Evolutionary conservation across 2,888 invertebrate species (phyloP).

Genomic region (Allygus modestus): DNA sequence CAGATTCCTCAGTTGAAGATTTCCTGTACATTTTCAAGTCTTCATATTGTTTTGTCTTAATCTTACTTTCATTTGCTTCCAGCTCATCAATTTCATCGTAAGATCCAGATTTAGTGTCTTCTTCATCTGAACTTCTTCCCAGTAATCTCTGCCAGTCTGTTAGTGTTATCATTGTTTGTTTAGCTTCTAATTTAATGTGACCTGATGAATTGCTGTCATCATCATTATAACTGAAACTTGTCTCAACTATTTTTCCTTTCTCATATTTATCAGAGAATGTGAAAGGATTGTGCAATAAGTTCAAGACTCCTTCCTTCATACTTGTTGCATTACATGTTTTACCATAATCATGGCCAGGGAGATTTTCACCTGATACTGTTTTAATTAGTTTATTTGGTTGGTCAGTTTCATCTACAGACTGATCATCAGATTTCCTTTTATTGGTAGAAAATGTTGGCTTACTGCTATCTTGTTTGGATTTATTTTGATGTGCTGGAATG

Average conservation of each 20-base stretch:
- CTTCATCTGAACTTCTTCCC: conserved; percentile 2
- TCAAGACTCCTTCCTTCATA: neutral
- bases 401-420: neutral
- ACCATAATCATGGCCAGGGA: neutral
- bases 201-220: neutral
- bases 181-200: neutral
- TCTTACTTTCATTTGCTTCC: neutral
- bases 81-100: neutral
- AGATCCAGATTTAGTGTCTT: neutral
- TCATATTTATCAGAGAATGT: neutral
- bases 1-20: neutral
- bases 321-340: neutral
- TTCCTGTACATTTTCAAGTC: neutral
- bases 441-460: neutral
- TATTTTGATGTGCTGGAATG: neutral
- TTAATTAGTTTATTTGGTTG: neutral
- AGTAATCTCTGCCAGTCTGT: conserved; percentile 19
- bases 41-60: neutral
- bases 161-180: neutral
- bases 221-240: neutral
- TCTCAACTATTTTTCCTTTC: neutral
- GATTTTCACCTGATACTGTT: neutral
- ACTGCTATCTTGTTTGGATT: neutral
- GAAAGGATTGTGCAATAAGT: neutral
- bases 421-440: neutral